Conservation (phyloP, 1,140 invertebrate species). For the Atta texana region DNA sequence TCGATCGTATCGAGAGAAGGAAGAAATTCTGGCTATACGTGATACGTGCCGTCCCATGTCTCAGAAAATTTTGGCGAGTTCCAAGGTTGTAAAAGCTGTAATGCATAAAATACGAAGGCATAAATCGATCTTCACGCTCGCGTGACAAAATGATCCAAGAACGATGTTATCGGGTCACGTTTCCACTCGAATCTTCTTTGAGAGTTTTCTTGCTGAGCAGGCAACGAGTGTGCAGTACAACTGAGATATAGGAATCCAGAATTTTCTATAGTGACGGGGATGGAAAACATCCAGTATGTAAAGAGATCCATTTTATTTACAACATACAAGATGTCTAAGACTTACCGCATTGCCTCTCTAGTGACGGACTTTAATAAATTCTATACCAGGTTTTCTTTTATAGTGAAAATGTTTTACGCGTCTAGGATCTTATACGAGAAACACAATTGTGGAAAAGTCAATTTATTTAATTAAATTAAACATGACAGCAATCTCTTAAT, state of each 20-base stretch:
- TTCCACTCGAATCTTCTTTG: slow-evolving; percentile 42
- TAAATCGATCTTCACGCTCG: slow-evolving; percentile 56
- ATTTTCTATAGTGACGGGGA: slow-evolving; percentile 37
- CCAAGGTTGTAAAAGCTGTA: slow-evolving; percentile 29
- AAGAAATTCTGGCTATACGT: background rate
- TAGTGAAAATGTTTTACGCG: too few species aligned
- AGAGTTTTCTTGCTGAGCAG: slow-evolving; percentile 55
- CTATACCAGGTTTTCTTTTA: slow-evolving; percentile 1
- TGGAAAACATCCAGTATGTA: slow-evolving; percentile 51
- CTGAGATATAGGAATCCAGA: slow-evolving; percentile 41
- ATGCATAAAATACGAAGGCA: slow-evolving; percentile 55
- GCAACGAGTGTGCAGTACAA: slow-evolving; percentile 26
- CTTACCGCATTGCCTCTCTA: slow-evolving; percentile 17
- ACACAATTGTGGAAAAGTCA: background rate
- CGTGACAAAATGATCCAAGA: slow-evolving; percentile 55
- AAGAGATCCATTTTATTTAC: slow-evolving; percentile 46
- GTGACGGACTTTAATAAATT: slow-evolving; percentile 31
- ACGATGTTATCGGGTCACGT: slow-evolving; percentile 59
- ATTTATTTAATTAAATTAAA: background rate
- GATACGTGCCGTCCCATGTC: background rate
- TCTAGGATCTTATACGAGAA: background rate
- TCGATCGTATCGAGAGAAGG: background rate
- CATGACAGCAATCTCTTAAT: background rate
- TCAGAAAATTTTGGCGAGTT: slow-evolving; percentile 41
- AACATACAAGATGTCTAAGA: slow-evolving; percentile 17